A percentile compares a stretch with the other conserved stretches of the same genome.
Conservation (phyloP, 2,797 vertebrate genomes). For the Acestrorhynchus altus region DNA sequence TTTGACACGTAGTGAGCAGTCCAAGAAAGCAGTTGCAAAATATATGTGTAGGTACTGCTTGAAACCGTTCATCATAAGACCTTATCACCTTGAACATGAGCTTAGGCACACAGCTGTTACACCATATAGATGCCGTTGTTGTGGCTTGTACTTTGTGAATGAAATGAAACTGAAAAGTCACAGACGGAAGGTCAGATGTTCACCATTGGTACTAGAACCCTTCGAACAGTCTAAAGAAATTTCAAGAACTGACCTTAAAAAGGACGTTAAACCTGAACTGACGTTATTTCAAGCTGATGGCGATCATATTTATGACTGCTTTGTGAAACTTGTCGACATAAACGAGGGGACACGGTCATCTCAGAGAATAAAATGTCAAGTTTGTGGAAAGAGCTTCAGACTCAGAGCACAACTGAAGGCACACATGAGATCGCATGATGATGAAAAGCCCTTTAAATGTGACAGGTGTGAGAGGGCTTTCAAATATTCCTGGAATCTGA, state of each 20-base stretch:
- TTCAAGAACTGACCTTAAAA: constrained; percentile 7
- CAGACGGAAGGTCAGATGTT: constrained; percentile 65
- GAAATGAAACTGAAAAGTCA: constrained; percentile 66
- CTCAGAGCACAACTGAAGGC: constrained; percentile 57
- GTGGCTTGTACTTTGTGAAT: constrained; percentile 75
- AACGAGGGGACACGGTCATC: constrained; percentile 48
- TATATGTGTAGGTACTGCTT: constrained; percentile 69
- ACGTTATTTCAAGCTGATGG: background rate
- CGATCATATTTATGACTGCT: constrained; percentile 62
- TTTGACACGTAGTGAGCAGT: background rate
- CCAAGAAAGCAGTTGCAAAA: background rate
- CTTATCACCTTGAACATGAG: constrained; percentile 67
- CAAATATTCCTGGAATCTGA: constrained; percentile 53
- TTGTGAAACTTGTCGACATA: constrained; percentile 77
- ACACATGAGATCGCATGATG: constrained; percentile 40
- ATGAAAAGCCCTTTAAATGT: constrained; percentile 58
- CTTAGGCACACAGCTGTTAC: constrained; percentile 73
- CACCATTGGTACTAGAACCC: constrained; percentile 22
- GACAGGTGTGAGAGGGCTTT: constrained; percentile 47
- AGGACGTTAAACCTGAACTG: constrained; percentile 5
- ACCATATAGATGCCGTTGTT: constrained; percentile 69
- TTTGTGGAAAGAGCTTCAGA: constrained; percentile 68
- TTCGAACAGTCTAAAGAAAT: background rate
- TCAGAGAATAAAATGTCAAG: constrained; percentile 52
- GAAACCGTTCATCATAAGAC: constrained; percentile 62